These are phyloP conservation scores for Rhadinocentrus ornatus DNA, from an alignment of 2,797 vertebrate genomes.

Conservation along the genomic window DNA sequence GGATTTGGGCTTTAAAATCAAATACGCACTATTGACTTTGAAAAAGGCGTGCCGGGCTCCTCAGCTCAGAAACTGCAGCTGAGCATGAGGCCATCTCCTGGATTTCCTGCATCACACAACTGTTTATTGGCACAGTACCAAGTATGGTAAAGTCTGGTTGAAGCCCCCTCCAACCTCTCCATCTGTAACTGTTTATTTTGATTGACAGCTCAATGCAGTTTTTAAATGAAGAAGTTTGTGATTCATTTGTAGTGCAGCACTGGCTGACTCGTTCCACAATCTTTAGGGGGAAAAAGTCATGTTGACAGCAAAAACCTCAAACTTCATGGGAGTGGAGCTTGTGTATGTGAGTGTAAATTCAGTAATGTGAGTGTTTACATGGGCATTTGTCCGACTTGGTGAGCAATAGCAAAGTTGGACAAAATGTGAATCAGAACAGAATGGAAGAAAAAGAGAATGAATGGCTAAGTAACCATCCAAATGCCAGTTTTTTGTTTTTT, in stretches of 20 bases:
- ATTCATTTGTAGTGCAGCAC: slow-evolving; percentile 26
- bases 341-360: slow-evolving; percentile 36
- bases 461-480: slow-evolving; percentile 70
- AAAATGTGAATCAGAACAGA: slow-evolving; percentile 54
- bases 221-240: slow-evolving; percentile 47
- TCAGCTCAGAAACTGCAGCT: slow-evolving; percentile 52
- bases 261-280: slow-evolving; percentile 50
- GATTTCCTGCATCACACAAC: slow-evolving; percentile 56
- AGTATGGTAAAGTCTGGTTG: slow-evolving; percentile 53
- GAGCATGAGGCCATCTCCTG: slow-evolving; percentile 61
- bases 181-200: slow-evolving; percentile 72
- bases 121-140: slow-evolving; percentile 50
- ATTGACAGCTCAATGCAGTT: slow-evolving; percentile 59
- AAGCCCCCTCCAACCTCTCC: slow-evolving; percentile 56
- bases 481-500: slow-evolving; percentile 12
- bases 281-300: slow-evolving; percentile 31
- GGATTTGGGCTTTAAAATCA: slow-evolving; percentile 39
- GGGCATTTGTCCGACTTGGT: slow-evolving; percentile 59
- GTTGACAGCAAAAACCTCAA: slow-evolving; percentile 45
- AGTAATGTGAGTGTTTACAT: slow-evolving; percentile 55
- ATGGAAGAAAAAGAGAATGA: slow-evolving; percentile 55
- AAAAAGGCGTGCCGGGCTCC: slow-evolving; percentile 51
- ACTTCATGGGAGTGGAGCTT: slow-evolving; percentile 40
- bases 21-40: slow-evolving; percentile 55
- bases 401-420: slow-evolving; percentile 43